Evolutionary conservation across 2,113 vertebrate genomes (phyloP), one percentile per base, ranked within the genome.

Genomic region (Vicugna pacos): DNA sequence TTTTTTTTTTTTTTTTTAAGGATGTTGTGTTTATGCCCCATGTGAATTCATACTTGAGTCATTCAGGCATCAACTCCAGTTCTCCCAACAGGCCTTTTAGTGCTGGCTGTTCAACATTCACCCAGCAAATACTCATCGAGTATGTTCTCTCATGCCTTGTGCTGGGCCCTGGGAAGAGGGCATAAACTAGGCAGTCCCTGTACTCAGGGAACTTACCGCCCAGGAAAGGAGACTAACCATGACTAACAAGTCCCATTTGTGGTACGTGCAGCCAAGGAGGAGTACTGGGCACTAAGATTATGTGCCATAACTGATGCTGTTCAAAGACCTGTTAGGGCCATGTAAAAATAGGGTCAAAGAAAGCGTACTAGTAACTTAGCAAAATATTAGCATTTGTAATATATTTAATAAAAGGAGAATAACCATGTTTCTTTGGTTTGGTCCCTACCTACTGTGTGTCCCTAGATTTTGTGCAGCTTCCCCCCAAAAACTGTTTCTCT

Each of bases 311-410:
- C 11, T 24, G 20, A 24, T 88, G 24, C n/a, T 42, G 91, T 95
- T 50, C 46, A 30, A 22, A 72, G 72, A 77, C 28, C 24, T 8
- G 16, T 20, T 76, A 3, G 17, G 20, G 9, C 28, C 15, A 1
- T 89, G 11, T 89, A 72, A 89, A 88, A 85, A 52, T 22, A 56
- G 26, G 32, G 22, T 81, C 65, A 77, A 62, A 67, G 35, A 54
- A 73, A 92, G 75, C 88, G 20, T 77, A 64, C 19, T 30, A 42
- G 38, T 35, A 72, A 32, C 12, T 79, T 54, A 76, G 54, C 24
- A 95, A 92, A 73, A 87, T 73, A 35, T 5, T 32, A 35, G 81
- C 24, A n/a, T 86, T 92, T 93, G 46, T 26, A 72, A 48, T 76
- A 11, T 67, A 73, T 32, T 60, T 67, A 62, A 77, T 95, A n/a